Evolutionary conservation across 2,888 invertebrate species (phyloP), one percentile per base, ranked within the genome.

Genomic region (Acanthococcus lagerstroemiae): DNA sequence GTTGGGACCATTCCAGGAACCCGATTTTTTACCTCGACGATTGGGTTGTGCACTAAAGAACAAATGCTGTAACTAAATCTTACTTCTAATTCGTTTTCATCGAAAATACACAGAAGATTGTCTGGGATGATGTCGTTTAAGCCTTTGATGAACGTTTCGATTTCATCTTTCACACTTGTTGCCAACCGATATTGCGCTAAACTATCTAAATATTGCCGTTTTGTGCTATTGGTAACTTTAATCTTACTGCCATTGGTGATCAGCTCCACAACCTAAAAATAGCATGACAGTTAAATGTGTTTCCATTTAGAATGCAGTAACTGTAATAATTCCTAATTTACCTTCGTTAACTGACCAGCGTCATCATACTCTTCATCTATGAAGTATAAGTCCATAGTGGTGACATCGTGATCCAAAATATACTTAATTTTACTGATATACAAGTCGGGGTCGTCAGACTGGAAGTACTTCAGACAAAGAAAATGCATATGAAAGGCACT

Each of bases 61-160:
- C 52, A 52, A 27, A 22, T 4, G 22, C n/a, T n/a, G n/a, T 24
- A 9, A n/a, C 22, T 58, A 9, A n/a, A 25, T 9, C 50, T 48
- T 75, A 92, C 91, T 87, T 95, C 95, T 25, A 95, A 81, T 78
- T 95, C 95, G 78, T 93, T 92, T 78, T 95, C 95, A 78, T 95
- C 94, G 78, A 95, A 95, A 76, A 94, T 93, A 74, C 91, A 90
- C 69, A 95, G 81, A 72, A 95, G 82, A 79, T 92, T 90, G 78
- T 92, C 92, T 4, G 95, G 94, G 74, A 95, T 90, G 48, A 95
- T 84, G 76, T 91, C 87, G 77, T 90, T 89, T 61, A 95, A 83
- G 1, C 95, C 95, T 73, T 90, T 87, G 55, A 94, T 81, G 79
- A 95, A 95, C 71, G 88, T 85, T 74, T 88, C 92, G 55, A 90